Evolutionary conservation across 2,888 invertebrate genomes (phyloP).

Genomic region (Melieria crassipennis): DNA sequence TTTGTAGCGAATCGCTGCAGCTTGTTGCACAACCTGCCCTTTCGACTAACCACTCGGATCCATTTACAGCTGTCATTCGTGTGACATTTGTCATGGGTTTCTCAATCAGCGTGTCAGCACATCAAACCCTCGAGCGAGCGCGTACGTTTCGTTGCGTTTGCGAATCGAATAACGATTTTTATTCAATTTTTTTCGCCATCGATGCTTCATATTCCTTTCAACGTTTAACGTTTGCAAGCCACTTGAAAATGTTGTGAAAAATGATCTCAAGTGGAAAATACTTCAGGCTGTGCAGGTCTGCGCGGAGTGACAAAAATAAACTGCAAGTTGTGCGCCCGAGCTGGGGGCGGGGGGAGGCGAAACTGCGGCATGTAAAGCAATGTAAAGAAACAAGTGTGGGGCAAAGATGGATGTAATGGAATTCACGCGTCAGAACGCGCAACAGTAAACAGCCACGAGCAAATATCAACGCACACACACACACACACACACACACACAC

Average conservation of each 20-base stretch:
- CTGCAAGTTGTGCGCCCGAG: neutral
- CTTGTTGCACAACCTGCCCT: too few relatives aligned
- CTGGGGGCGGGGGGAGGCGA: neutral
- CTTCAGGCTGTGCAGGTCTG: too few relatives aligned
- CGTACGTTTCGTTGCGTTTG: conserved; percentile 20
- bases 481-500: too few relatives aligned
- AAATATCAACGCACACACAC: neutral
- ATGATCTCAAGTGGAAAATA: conserved; percentile 20
- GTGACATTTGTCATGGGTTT: too few relatives aligned
- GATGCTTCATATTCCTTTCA: neutral
- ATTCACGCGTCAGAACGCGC: conserved; percentile 13
- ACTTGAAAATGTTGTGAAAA: conserved; percentile 27
- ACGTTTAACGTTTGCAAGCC: too few relatives aligned
- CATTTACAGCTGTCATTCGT: too few relatives aligned
- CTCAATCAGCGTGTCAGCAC: too few relatives aligned
- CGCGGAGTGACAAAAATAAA: neutral
- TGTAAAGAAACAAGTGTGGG: too few relatives aligned
- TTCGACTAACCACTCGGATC: too few relatives aligned
- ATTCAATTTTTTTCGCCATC: conserved; percentile 18
- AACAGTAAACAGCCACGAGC: conserved; percentile 12
- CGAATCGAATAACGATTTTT: conserved; percentile 21
- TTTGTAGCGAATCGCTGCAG: too few relatives aligned
- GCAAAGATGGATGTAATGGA: neutral
- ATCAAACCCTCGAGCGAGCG: neutral
- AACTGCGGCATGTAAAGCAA: neutral